Evolutionary conservation across 2,888 invertebrate species (phyloP).

Genomic region (Timema podura): DNA sequence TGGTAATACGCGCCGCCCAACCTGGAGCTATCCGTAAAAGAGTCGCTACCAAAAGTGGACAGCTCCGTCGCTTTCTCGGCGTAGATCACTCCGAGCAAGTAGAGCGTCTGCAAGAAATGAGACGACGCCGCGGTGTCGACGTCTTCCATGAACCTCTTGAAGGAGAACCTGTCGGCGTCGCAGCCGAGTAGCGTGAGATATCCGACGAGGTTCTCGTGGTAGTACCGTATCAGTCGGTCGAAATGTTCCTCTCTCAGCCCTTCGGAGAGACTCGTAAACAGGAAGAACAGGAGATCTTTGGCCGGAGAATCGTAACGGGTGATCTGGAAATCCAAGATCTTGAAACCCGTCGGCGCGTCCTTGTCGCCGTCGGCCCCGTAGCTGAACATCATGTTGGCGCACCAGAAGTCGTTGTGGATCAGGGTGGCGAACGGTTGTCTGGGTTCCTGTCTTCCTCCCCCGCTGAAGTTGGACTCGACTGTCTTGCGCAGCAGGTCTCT

Average conservation of each 20-base stretch:
- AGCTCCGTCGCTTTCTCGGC: no score
- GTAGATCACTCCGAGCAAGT: neutral
- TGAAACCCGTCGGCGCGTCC: conserved; percentile 40
- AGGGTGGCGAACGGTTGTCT: conserved; percentile 50
- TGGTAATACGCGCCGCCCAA: no score
- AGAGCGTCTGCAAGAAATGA: neutral
- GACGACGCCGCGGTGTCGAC: neutral
- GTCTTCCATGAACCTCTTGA: neutral
- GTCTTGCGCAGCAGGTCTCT: no score
- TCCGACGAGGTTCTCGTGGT: neutral
- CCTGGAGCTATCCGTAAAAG: no score
- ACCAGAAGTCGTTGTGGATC: conserved; percentile 57
- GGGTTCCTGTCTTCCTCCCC: conserved; percentile 22
- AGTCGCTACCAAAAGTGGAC: no score
- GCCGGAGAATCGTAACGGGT: conserved; percentile 50
- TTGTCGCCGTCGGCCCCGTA: conserved; percentile 43
- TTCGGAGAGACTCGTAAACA: conserved; percentile 47
- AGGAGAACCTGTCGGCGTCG: neutral
- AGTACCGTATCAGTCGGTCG: neutral
- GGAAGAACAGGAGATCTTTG: conserved; percentile 54
- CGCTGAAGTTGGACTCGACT: no score
- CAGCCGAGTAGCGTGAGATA: neutral
- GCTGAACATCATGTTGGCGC: conserved; percentile 56
- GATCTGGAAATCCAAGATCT: conserved; percentile 58
- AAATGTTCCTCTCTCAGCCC: neutral